Base-by-base conservation (phyloP, 2,113 vertebrate species). In the Cyphomyrus plagiostoma region DNA sequence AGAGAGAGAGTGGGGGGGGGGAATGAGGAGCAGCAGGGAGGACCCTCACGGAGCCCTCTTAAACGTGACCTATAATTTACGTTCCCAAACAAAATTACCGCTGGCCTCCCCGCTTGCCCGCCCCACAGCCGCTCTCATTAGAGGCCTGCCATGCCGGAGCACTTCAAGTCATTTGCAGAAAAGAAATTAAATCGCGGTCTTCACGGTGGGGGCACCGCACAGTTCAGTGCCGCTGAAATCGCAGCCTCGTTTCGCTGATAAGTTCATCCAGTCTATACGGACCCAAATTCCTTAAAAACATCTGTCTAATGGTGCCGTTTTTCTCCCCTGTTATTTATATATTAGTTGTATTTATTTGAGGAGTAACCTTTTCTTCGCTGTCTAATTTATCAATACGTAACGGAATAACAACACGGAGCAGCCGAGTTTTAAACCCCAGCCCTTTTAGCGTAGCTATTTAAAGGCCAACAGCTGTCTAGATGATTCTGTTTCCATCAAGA, bases 21-120 rank as follows among this genome's bases (percentile, higher is more conserved):
- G 0, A 23, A 86, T 21, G 39, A 10, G 39, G 23, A 45, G n/a
- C 23, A 49, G 6, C 21, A 35, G 23, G 10, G n/a, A 53, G 13
- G 85, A 86, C n/a, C 46, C 21, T 2, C 46, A 53, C 26, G 2
- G 74, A 56, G 30, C 21, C 88, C 48, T n/a, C 26, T 53, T 89
- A 74, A 88, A 88, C 88, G 11, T 45, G 62, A 70, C 39, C 62
- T 74, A 88, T 74, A 49, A 56, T 89, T 89, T 50, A 89, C 17
- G 50, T 50, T 56, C 74, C 48, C 49, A 74, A 89, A 82, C 74
- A 45, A 56, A 82, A 89, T 89, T 56, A 89, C 49, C 74, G 30
- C 74, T 11, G n/a, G 46, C 30, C 88, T 21, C 66, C 53, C 9
- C 9, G 62, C 74, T 80, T 30, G 21, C 50, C 74, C 49, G 45